These are phyloP conservation scores for Eristalis arbustorum DNA, from an alignment of 2,888 invertebrate species.

Conservation along the genomic window DNA sequence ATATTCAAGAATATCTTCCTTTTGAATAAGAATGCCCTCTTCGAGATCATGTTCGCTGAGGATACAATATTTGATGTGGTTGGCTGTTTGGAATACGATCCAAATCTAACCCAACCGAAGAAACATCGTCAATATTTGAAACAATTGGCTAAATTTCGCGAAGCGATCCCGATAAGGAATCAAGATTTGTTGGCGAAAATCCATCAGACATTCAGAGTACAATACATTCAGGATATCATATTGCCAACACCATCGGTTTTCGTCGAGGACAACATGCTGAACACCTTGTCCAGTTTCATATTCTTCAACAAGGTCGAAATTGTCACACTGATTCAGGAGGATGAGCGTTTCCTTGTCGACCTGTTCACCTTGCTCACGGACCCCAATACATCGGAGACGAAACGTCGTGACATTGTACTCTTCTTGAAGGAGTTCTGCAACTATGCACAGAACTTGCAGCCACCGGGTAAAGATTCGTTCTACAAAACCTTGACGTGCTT, in stretches of 20 bases:
- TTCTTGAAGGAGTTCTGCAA: conserved; percentile 99
- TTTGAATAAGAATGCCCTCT: conserved; percentile 97
- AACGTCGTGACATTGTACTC: conserved; percentile 95
- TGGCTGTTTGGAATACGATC: conserved; percentile 99
- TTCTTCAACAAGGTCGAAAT: conserved; percentile 99
- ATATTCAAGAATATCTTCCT: conserved; percentile 99
- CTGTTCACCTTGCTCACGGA: conserved; percentile 96
- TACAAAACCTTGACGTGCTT: conserved; percentile 95
- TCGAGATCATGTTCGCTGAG: conserved; percentile 98
- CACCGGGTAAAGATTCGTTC: conserved; percentile 97
- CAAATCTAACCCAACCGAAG: conserved; percentile 90
- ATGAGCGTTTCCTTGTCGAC: conserved; percentile 97
- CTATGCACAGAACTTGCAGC: conserved; percentile 98
- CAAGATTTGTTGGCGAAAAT: conserved; percentile 97
- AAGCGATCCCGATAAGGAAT: conserved; percentile 97
- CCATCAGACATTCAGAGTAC: conserved; percentile 99
- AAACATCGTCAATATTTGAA: conserved; percentile 97
- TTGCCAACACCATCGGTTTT: conserved; percentile 99
- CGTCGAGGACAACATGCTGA: conserved; percentile 99
- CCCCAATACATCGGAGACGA: conserved; percentile 90
- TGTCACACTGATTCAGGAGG: conserved; percentile 98
- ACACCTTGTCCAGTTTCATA: conserved; percentile 98
- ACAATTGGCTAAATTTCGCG: conserved; percentile 94
- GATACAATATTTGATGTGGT: conserved; percentile 98
- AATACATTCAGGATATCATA: conserved; percentile 99